Evolutionary conservation across 2,113 vertebrate genomes (phyloP).

Genomic region (Ranitomeya imitator): DNA sequence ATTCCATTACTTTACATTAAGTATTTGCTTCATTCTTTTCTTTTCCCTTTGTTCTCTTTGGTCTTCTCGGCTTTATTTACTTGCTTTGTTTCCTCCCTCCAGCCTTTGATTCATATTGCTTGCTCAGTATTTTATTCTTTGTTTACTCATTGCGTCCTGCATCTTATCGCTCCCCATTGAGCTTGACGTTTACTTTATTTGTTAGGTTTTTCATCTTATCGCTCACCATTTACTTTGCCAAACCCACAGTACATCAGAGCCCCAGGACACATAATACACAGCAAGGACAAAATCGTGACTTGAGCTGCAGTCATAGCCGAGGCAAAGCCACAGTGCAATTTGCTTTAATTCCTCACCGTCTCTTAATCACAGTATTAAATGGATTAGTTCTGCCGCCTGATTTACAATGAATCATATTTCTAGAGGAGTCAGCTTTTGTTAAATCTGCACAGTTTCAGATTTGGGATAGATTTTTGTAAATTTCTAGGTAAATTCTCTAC

Average conservation of each 20-base stretch:
- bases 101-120: constrained; percentile 29
- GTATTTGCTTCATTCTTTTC: neutral
- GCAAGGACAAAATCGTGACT: constrained; percentile 39
- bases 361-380: neutral
- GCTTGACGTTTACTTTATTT: constrained; percentile 38
- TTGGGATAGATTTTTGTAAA: neutral
- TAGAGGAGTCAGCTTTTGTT: neutral
- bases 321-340: neutral
- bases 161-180: constrained; percentile 44
- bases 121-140: constrained; percentile 27
- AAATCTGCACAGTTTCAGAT: neutral
- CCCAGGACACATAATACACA: constrained; percentile 26
- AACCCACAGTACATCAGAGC: constrained; percentile 42
- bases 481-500: neutral
- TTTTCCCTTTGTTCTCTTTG: neutral
- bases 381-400: constrained; percentile 2
- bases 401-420: neutral
- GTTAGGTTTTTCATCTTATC: constrained; percentile 47
- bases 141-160: constrained; percentile 28
- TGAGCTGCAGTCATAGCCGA: neutral
- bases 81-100: neutral
- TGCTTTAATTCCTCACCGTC: neutral
- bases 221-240: constrained; percentile 44
- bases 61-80: constrained; percentile 14
- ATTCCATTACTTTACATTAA: neutral